Evolutionary conservation across 64 coral and sea anemone species (phyloP).

Genomic region (Anthopleura sola): DNA sequence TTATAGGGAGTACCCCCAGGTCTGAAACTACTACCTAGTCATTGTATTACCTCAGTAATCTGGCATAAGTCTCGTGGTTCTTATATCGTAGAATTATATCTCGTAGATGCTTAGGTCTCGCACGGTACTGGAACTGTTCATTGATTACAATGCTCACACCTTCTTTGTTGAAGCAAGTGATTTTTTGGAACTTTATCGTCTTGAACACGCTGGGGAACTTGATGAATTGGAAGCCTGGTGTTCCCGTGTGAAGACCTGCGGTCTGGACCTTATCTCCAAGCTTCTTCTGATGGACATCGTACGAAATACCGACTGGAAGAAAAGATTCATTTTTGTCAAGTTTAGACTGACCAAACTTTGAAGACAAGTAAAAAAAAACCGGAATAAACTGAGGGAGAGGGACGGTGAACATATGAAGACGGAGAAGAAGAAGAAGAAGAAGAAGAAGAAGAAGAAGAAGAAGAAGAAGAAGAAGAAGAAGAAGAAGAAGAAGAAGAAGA

Average conservation of each 20-base stretch:
- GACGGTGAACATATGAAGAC: too few relatives aligned
- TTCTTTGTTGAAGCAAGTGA: conserved; percentile 51
- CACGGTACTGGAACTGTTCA: conserved; percentile 50
- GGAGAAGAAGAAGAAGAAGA: too few relatives aligned
- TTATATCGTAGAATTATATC: conserved; percentile 33
- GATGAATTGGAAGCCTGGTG: conserved; percentile 52
- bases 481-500: too few relatives aligned
- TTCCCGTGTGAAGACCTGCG: conserved; percentile 37
- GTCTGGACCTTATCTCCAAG: conserved; percentile 28
- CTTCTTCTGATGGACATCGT: conserved; percentile 33
- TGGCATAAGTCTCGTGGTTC: conserved; percentile 39
- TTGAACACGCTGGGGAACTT: conserved; percentile 76
- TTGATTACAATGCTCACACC: conserved; percentile 37
- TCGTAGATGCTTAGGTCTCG: conserved; percentile 44
- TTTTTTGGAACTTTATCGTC: conserved; percentile 34
- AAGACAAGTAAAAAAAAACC: too few relatives aligned
- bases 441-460: too few relatives aligned
- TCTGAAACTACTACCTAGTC: not conserved
- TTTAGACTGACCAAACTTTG: too few relatives aligned
- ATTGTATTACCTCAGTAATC: conserved; percentile 39
- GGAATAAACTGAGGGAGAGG: too few relatives aligned
- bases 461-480: too few relatives aligned
- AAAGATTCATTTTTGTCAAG: too few relatives aligned
- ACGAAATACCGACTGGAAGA: not conserved
- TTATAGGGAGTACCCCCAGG: too few relatives aligned